A percentile compares a stretch with the other conserved stretches of the same genome.
phyloP scores from a whole-genome alignment of 2,113 vertebrate species.

The Festucalex cinctus region DNA sequence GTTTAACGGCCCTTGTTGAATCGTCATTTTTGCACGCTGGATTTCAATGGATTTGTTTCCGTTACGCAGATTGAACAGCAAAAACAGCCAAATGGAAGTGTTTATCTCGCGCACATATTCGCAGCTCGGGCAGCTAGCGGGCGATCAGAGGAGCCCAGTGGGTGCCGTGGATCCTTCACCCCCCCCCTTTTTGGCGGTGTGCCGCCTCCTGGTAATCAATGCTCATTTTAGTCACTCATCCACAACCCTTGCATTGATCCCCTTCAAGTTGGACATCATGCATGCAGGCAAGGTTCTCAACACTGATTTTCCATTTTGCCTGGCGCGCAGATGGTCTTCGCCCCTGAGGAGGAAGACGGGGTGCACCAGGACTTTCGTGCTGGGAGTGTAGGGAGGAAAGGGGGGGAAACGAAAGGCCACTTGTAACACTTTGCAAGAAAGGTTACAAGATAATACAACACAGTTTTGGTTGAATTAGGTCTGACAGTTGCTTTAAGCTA shows the following conservation, averaged over 20 bases:
- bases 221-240: slow-evolving; percentile 60
- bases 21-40: slow-evolving; percentile 1
- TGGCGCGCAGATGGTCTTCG: slow-evolving; percentile 42
- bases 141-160: slow-evolving; percentile 11
- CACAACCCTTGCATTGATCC: slow-evolving; percentile 56
- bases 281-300: slow-evolving; percentile 32
- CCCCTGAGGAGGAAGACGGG: slow-evolving; percentile 24
- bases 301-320: slow-evolving; percentile 23
- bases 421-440: slow-evolving; percentile 19
- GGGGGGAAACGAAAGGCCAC: slow-evolving; percentile 22
- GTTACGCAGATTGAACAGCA: background rate
- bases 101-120: slow-evolving; percentile 7
- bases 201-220: slow-evolving; percentile 49
- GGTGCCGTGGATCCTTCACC: slow-evolving; percentile 26
- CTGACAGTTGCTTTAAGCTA: too few relatives aligned
- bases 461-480: too few relatives aligned
- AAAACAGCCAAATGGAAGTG: slow-evolving; percentile 2
- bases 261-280: slow-evolving; percentile 34
- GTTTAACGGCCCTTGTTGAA: slow-evolving; percentile 1
- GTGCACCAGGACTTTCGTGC: slow-evolving; percentile 36
- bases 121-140: slow-evolving; percentile 10
- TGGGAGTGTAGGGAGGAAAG: slow-evolving; percentile 20
- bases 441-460: slow-evolving; percentile 26
- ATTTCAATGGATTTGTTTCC: slow-evolving; percentile 6
- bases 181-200: slow-evolving; percentile 29